These are phyloP conservation scores for Leucoraja ocellata DNA, from an alignment of 2,797 vertebrate genomes.

Conservation along the genomic window DNA sequence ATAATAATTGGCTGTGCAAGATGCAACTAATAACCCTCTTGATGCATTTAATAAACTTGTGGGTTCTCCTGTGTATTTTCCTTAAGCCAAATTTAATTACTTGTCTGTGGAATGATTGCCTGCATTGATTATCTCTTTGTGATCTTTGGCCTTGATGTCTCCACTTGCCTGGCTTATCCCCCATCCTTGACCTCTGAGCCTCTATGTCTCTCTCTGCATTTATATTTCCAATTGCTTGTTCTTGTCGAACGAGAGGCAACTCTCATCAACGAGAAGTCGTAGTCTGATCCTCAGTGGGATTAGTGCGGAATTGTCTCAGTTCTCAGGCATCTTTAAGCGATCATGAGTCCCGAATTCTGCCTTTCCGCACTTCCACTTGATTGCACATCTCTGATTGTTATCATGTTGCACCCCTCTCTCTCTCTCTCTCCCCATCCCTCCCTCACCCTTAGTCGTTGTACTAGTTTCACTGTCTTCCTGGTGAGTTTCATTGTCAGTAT, in stretches of 20 bases:
- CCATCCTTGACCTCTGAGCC: neutral
- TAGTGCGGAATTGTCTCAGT: neutral
- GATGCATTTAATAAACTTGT: slow-evolving; percentile 5
- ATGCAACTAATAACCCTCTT: neutral
- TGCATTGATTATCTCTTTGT: neutral
- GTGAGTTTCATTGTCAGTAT: no score
- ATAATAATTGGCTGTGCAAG: neutral
- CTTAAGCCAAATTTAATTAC: neutral
- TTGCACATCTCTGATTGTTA: neutral
- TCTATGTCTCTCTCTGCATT: slow-evolving; percentile 8
- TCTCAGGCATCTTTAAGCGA: neutral
- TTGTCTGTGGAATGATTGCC: neutral
- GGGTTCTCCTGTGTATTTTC: neutral
- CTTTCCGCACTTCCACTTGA: neutral
- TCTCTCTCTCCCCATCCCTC: no score
- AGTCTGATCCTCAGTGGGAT: neutral
- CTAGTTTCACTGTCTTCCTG: no score
- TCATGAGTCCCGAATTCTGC: no score
- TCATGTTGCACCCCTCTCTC: neutral
- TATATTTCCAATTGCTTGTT: neutral
- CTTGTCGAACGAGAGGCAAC: neutral
- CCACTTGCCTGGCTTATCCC: neutral
- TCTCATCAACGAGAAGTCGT: neutral
- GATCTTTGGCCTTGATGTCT: slow-evolving; percentile 3
- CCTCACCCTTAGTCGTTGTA: no score